Evolutionary conservation across 2,113 vertebrate species (phyloP), one percentile per base, ranked within the genome.

Genomic region (Ochotona curzoniae): DNA sequence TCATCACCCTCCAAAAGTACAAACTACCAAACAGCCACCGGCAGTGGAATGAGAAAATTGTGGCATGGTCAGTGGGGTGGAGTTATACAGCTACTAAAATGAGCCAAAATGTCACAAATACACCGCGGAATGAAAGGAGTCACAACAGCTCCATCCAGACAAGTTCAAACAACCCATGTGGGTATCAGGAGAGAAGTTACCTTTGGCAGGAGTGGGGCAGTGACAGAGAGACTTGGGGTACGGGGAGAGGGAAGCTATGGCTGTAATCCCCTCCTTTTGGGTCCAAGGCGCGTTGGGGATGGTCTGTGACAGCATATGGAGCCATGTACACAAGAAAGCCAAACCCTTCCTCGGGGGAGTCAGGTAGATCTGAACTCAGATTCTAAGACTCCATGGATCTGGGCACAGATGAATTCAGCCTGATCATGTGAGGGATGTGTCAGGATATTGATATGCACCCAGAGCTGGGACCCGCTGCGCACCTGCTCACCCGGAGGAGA

Each of bases 61-160:
- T 10, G 61, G 12, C 20, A 1, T 64, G 6, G 2, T 78, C 63
- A 15, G 38, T 4, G 38, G 49, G 6, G 7, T 23, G 47, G 63
- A 30, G 47, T 11, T 15, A 2, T 28, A 6, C 0, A 0, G 83
- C 11, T 2, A 1, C 5, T 44, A 47, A 51, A 23, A 38, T 23
- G 32, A 74, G 26, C 6, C 35, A 4, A 0, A 1, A 11, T 13
- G 15, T 93, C 54, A 5, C 35, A 4, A 5, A 44, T 1, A 1
- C 5, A 3, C 57, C 2, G 0, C 8, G 0, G 23, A 79, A 1
- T 23, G 15, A 21, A 57, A 23, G 44, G 4, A 67, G 88, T 38
- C 26, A 13, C 79, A 1, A 0, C 2, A n/a, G 20, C n/a, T 64
- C 66, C 35, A 5, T 7, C 25, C 12, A 0, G 1, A 2, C 0